Percentiles rank a stretch among this genome's conserved stretches.
Conservation (phyloP, 30 jellyfish, hydroid and myxozoan species). For the Aurelia aurita complex sp. Pacific region DNA sequence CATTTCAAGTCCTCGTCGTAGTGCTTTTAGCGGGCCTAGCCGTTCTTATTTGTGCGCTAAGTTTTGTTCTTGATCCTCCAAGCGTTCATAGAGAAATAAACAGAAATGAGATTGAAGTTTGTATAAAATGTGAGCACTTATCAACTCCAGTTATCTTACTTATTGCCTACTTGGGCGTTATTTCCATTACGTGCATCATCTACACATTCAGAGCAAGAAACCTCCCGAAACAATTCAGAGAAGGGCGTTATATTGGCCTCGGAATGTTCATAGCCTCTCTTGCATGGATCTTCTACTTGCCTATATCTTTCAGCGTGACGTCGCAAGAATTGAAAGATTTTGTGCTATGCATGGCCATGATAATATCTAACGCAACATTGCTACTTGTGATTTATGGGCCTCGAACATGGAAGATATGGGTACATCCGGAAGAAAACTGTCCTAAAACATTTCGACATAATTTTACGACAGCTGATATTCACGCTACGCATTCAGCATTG, state of each 20-base stretch:
- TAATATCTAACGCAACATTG: conserved; percentile 43
- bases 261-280: conserved; percentile 74
- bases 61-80: conserved; percentile 30
- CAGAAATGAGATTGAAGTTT: neutral
- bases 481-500: too few relatives aligned
- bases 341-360: conserved; percentile 39
- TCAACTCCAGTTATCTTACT: conserved; percentile 15
- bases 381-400: conserved; percentile 53
- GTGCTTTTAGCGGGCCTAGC: conserved; percentile 24
- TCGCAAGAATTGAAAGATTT: conserved; percentile 19
- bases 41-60: conserved; percentile 8
- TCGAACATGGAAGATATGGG: conserved; percentile 50
- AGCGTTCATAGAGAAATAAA: neutral
- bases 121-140: conserved; percentile 14
- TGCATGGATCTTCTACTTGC: conserved; percentile 79
- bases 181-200: conserved; percentile 48
- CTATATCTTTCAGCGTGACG: conserved; percentile 63
- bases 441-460: conserved; percentile 15
- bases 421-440: conserved; percentile 60
- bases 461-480: neutral
- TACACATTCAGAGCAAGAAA: conserved; percentile 64
- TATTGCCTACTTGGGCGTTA: conserved; percentile 44
- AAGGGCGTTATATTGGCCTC: conserved; percentile 63
- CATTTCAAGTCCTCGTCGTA: conserved; percentile 35
- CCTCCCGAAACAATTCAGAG: conserved; percentile 63